These are phyloP conservation scores for Silurus glanis DNA, from an alignment of 2,113 vertebrate species.

Conservation along the genomic window DNA sequence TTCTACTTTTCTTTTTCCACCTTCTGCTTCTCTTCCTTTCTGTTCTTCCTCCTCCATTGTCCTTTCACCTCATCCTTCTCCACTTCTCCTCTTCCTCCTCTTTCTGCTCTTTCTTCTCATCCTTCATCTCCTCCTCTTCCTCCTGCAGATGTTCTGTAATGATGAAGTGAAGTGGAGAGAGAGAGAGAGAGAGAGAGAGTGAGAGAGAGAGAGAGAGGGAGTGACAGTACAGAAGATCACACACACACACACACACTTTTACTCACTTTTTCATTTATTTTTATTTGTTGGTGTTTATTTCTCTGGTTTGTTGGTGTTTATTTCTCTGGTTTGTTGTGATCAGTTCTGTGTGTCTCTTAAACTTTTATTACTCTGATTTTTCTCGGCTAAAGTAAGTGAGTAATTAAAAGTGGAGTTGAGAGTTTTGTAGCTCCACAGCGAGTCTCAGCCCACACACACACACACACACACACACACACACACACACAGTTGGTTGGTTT, in stretches of 20 bases:
- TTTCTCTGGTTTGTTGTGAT: neutral
- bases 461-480: conserved; percentile 18
- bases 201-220: too few relatives aligned
- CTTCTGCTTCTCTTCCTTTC: too few relatives aligned
- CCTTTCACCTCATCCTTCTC: neutral
- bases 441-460: conserved; percentile 9
- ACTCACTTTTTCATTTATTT: neutral
- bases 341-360: neutral
- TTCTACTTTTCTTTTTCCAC: too few relatives aligned
- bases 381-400: neutral
- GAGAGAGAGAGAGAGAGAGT: conserved; percentile 41
- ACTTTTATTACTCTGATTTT: neutral
- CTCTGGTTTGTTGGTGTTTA: neutral
- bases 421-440: neutral
- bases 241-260: neutral
- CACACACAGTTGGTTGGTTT: neutral
- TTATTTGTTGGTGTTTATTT: neutral
- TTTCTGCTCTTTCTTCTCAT: conserved; percentile 45
- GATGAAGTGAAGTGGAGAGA: conserved; percentile 34
- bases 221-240: neutral
- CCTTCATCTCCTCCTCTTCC: conserved; percentile 21
- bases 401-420: conserved; percentile 18
- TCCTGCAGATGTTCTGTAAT: conserved; percentile 25
- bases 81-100: conserved; percentile 52
- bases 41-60: conserved; percentile 26